Evolutionary conservation across 2,888 invertebrate genomes (phyloP), one percentile per base, ranked within the genome.

Genomic region (Pseudeuparius sepicola): DNA sequence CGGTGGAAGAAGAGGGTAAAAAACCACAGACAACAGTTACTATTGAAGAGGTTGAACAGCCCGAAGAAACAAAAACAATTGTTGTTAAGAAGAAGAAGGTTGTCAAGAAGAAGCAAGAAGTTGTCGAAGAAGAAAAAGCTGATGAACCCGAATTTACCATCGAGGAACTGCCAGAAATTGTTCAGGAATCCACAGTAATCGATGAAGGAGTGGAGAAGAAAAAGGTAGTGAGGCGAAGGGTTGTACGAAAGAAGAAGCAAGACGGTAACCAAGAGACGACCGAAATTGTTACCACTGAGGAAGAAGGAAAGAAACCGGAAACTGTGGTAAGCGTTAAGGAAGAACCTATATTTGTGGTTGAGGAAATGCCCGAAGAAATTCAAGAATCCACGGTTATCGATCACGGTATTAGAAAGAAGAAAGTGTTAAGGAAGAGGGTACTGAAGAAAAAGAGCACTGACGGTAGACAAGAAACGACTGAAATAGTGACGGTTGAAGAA

Each of bases 151-250:
- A 57, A 29, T 50, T 53, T 11, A 37, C 39, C 28, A 54, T 45
- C 51, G 63, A 63, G 55, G 62, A 60, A 50, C 53, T 61, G 15
- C 51, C 54, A 41, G 60, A 63, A 2, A 59, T 61, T 53, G 54
- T 52, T 2, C 60, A 43, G 14, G 41, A 55, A 14, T 50, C 48
- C 14, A 51, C 34, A 10, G 20, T 56, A 4, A 31, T 46, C 17
- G 43, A 38, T 14, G 36, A 47, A n/a, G 47, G 46, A 2, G 37
- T 39, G 9, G 43, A 47, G n/a, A 51, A 44, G 34, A 51, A 48
- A 40, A 49, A 46, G 29, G 56, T 57, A 18, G 52, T 57, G 6
- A 64, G 60, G 29, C 64, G 59, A 30, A 53, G 64, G 14, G 48
- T 57, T 2, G 57, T 65, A 24, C 64, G 56, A 4, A 55, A 50